Evolutionary conservation across 1,140 invertebrate species (phyloP).

Genomic region (Chlorops oryzae): DNA sequence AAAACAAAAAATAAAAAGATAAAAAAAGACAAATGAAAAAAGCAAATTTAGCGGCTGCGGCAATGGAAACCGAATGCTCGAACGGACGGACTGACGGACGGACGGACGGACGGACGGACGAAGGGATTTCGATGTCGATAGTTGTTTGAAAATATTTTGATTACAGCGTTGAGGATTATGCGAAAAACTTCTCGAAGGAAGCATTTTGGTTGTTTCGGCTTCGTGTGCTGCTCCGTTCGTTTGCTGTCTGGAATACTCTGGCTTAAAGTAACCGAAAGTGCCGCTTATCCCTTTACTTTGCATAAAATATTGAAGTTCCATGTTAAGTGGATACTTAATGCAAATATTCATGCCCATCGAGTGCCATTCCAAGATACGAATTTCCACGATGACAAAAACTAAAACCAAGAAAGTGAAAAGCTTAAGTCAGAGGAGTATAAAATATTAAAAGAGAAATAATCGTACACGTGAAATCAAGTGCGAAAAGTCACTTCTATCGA

Average conservation of each 20-base stretch:
- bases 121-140: too few species aligned
- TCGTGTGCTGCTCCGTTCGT: too few species aligned
- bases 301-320: conserved; percentile 47
- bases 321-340: conserved; percentile 46
- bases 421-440: too few species aligned
- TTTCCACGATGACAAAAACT: too few species aligned
- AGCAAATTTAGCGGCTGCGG: neutral
- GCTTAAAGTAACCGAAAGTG: neutral
- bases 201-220: too few species aligned
- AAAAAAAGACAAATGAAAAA: neutral
- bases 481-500: neutral
- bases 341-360: conserved; percentile 23
- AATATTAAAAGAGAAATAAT: too few species aligned
- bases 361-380: neutral
- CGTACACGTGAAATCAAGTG: too few species aligned
- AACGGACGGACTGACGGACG: neutral
- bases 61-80: too few species aligned
- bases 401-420: too few species aligned
- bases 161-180: conserved; percentile 6
- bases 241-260: too few species aligned
- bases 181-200: neutral
- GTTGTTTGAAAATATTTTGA: neutral
- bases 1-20: too few species aligned
- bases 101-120: neutral
- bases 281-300: conserved; percentile 22